Percentiles rank a stretch among this genome's conserved stretches.
Conservation (phyloP, 30 jellyfish, hydroid and myxozoan species). For the Haliclystus octoradiatus region DNA sequence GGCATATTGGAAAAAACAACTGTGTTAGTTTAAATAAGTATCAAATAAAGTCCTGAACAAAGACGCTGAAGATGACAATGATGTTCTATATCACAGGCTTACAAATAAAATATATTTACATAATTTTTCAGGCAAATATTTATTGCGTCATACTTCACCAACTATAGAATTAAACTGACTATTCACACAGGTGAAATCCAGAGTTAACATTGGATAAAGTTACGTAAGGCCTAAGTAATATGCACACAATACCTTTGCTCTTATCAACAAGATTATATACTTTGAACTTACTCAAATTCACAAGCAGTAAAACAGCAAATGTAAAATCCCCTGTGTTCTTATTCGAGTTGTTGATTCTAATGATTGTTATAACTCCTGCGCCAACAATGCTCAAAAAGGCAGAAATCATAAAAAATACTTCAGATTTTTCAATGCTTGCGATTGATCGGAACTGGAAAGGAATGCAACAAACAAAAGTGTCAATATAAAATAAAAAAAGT, state of each 20-base stretch:
- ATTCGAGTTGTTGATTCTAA: conserved; percentile 10
- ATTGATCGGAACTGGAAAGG: conserved; percentile 44
- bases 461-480: neutral
- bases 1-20: too few species aligned
- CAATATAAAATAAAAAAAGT: neutral
- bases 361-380: conserved; percentile 47
- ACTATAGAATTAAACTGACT: neutral
- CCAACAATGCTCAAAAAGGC: conserved; percentile 49
- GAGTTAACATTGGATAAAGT: neutral
- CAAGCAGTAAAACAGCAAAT: conserved; percentile 54
- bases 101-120: too few species aligned
- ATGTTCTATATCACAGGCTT: too few species aligned
- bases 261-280: too few species aligned
- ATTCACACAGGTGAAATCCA: neutral
- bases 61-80: too few species aligned
- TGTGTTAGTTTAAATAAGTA: too few species aligned
- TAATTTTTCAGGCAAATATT: too few species aligned
- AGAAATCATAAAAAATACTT: conserved; percentile 32
- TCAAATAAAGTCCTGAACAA: too few species aligned
- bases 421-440: conserved; percentile 56
- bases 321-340: conserved; percentile 24
- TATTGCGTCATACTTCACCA: too few species aligned
- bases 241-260: too few species aligned
- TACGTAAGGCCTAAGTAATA: too few species aligned
- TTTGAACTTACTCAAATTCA: conserved; percentile 47